Evolutionary conservation across 2,113 vertebrate genomes (phyloP).

Genomic region (Epinephelus moara): DNA sequence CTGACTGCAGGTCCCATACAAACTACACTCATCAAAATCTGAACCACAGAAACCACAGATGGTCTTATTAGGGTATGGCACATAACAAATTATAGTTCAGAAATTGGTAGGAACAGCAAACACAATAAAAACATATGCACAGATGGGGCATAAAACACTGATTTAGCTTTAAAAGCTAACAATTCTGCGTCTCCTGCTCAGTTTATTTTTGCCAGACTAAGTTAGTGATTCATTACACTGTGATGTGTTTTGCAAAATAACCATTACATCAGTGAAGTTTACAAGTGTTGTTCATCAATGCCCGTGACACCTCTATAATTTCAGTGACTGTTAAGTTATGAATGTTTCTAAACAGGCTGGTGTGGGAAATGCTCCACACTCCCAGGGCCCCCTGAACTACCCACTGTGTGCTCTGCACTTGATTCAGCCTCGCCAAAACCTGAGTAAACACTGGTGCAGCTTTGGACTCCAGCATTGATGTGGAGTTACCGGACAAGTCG

Average conservation of each 20-base stretch:
- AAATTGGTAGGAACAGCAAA: neutral
- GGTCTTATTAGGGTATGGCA: conserved; percentile 6
- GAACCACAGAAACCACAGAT: conserved; percentile 42
- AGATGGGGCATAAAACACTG: neutral
- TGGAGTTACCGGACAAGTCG: neutral
- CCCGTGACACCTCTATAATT: conserved; percentile 10
- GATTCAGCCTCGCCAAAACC: conserved; percentile 19
- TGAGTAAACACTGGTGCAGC: conserved; percentile 21
- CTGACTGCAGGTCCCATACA: conserved; percentile 97
- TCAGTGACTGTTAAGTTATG: neutral
- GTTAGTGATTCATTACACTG: conserved; percentile 6
- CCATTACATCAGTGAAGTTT: neutral
- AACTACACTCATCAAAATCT: conserved; percentile 95
- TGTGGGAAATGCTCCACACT: conserved; percentile 20
- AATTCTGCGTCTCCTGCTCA: neutral
- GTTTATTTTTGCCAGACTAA: neutral
- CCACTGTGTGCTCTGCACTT: conserved; percentile 13
- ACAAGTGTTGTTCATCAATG: conserved; percentile 1
- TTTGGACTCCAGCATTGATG: neutral
- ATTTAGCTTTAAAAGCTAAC: neutral
- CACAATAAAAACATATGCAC: neutral
- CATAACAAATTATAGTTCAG: neutral
- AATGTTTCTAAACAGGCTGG: conserved; percentile 17
- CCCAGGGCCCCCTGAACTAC: conserved; percentile 16
- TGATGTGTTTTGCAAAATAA: conserved; percentile 10